Percentiles rank a stretch among this genome's conserved stretches.
Conservation (phyloP, 2,797 vertebrate genomes). For the Hemibagrus guttatus region DNA sequence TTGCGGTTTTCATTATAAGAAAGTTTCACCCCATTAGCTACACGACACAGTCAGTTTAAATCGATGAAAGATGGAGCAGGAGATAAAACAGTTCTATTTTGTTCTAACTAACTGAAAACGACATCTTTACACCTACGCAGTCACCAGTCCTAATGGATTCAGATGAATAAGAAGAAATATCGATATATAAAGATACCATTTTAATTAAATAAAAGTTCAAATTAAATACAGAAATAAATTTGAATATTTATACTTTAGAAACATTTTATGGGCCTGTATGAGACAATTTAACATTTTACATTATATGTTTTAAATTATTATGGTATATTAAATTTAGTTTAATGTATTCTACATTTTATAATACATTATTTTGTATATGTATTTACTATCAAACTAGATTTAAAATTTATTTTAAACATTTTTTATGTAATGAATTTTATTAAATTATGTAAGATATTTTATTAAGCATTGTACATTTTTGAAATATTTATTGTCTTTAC, state of each 20-base stretch:
- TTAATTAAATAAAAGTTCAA: not conserved
- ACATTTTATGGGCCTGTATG: not conserved
- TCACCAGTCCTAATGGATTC: not conserved
- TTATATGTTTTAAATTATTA: not conserved
- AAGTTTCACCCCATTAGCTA: conserved; percentile 22
- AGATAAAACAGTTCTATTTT: not conserved
- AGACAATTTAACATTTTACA: not conserved
- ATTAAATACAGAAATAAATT: not conserved
- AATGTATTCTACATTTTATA: not conserved
- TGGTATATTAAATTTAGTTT: not conserved
- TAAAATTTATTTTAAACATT: not conserved
- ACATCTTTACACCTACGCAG: not conserved
- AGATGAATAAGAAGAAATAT: too few relatives aligned
- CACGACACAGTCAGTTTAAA: not conserved
- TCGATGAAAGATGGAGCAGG: not conserved
- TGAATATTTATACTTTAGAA: not conserved
- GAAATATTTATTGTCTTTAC: not conserved
- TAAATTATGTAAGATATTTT: not conserved
- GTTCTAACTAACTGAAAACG: not conserved
- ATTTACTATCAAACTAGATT: not conserved
- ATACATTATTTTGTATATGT: not conserved
- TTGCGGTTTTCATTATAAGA: not conserved
- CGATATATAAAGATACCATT: not conserved
- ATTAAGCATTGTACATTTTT: not conserved
- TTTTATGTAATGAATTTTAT: too few relatives aligned